A percentile compares a stretch with the other conserved stretches of the same genome.
Conservation (phyloP, 2,113 vertebrate genomes). For the Pseudopipra pipra region DNA sequence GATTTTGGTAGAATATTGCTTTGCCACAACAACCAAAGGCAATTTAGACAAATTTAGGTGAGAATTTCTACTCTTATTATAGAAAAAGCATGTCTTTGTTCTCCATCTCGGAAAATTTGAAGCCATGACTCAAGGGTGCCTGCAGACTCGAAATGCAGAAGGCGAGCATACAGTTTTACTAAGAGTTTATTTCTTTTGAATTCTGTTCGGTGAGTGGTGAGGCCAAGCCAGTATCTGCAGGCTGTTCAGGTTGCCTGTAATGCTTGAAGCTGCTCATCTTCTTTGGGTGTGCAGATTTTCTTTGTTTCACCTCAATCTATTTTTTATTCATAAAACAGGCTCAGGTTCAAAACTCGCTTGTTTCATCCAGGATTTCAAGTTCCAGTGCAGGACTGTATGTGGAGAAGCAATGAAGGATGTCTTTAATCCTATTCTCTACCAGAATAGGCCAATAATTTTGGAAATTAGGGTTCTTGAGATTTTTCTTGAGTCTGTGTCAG, state of each 20-base stretch:
- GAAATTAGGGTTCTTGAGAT: not conserved
- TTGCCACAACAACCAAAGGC: rapidly evolving
- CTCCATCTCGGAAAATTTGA: not conserved
- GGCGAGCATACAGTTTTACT: rapidly evolving
- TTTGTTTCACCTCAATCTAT: not conserved
- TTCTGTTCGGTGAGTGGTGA: not conserved
- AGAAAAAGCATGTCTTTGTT: not conserved
- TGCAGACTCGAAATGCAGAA: not conserved
- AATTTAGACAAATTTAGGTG: not conserved
- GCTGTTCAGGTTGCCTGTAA: not conserved
- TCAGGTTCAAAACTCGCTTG: not conserved
- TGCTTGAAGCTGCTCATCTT: not conserved
- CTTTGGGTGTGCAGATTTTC: not conserved
- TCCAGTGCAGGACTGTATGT: not conserved
- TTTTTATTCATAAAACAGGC: not conserved
- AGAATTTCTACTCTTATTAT: not conserved
- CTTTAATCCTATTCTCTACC: not conserved
- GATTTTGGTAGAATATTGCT: not conserved
- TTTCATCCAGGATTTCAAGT: not conserved
- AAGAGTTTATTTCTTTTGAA: not conserved
- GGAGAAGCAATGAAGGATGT: not conserved
- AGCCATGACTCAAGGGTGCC: not conserved
- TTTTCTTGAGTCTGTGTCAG: not conserved
- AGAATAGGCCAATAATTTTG: not conserved
- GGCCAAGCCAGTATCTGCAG: not conserved